A percentile compares a stretch with the other conserved stretches of the same genome.
phyloP scores from a whole-genome alignment of 2,113 vertebrate species.

The Pedionomus torquatus region DNA sequence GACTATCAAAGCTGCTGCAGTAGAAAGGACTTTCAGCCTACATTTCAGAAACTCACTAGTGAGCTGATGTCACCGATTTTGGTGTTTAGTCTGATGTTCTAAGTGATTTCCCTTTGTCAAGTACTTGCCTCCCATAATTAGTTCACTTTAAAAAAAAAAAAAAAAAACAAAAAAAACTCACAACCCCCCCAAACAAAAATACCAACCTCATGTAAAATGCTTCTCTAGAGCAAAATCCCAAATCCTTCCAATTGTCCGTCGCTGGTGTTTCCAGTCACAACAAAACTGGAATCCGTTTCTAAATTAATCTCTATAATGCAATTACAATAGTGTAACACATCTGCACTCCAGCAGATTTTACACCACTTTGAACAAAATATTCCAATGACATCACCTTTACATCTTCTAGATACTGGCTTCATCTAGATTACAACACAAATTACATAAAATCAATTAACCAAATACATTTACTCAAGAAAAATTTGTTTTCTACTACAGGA shows the following conservation, averaged over 20 bases:
- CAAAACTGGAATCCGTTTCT: background rate
- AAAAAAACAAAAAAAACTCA: background rate
- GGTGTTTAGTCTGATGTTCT: background rate
- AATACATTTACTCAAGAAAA: background rate
- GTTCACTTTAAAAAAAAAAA: background rate
- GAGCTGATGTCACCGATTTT: background rate
- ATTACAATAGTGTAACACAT: background rate
- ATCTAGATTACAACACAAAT: background rate
- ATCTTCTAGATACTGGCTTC: background rate
- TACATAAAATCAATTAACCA: background rate
- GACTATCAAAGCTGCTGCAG: background rate
- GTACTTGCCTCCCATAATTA: background rate
- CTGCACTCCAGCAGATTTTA: background rate
- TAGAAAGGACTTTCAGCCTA: background rate
- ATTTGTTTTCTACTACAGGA: background rate
- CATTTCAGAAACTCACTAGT: background rate
- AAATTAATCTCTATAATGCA: background rate
- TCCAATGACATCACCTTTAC: background rate
- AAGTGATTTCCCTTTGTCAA: background rate
- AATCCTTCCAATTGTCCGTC: background rate
- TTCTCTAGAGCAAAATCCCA: background rate
- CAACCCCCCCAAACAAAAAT: background rate
- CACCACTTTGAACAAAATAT: background rate
- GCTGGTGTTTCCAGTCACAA: background rate
- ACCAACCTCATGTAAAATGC: background rate